Conservation (phyloP, 2,888 invertebrate species). For the Phortica magna region DNA sequence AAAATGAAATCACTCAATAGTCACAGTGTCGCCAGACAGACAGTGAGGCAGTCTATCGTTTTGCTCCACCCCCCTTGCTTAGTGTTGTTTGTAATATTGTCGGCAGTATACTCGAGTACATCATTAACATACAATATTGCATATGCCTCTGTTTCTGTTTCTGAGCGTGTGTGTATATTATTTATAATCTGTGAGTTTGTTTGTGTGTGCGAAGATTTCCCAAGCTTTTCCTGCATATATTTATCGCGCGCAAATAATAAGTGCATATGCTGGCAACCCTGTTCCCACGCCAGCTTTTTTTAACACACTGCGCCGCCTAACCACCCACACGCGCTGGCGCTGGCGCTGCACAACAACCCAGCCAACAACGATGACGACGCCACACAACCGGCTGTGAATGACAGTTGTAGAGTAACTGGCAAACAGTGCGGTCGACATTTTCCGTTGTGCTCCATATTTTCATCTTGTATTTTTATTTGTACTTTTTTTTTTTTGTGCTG, state of each 20-base stretch:
- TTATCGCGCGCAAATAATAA: neutral
- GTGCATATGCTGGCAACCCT: neutral
- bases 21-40: constrained; percentile 66
- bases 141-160: constrained; percentile 47
- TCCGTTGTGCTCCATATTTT: neutral
- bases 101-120: constrained; percentile 56
- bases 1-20: constrained; percentile 57
- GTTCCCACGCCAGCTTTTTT: neutral
- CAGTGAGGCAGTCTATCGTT: constrained; percentile 38
- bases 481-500: neutral
- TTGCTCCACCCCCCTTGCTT: neutral
- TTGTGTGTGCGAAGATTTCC: constrained; percentile 26
- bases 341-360: neutral
- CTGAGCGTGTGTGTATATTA: neutral
- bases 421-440: constrained; percentile 6
- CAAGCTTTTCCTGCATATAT: constrained; percentile 26
- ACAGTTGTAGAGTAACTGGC: constrained; percentile 27
- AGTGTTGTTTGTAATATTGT: constrained; percentile 5
- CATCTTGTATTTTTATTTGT: constrained; percentile 11
- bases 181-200: neutral
- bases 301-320: neutral
- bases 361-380: neutral
- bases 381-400: neutral
- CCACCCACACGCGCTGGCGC: neutral
- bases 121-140: constrained; percentile 69